phyloP scores from a whole-genome alignment of 1,140 invertebrate genomes.

The Euglossa dilemma region DNA sequence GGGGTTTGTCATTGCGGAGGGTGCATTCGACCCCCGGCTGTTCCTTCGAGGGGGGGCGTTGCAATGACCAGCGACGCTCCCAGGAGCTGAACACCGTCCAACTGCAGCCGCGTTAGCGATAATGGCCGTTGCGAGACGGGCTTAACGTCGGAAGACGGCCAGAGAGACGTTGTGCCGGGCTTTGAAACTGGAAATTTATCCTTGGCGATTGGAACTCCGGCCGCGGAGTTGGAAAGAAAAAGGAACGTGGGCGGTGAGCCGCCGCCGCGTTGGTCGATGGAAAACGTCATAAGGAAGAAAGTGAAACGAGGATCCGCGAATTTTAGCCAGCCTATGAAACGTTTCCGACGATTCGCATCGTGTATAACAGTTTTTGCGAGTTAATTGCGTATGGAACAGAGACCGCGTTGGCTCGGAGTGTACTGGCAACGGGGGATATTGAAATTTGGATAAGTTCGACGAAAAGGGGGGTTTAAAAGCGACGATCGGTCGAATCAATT shows the following conservation, averaged over 20 bases:
- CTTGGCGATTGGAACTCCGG: slow-evolving; percentile 36
- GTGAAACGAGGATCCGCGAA: slow-evolving; percentile 43
- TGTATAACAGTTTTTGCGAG: too few relatives aligned
- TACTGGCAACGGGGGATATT: neutral
- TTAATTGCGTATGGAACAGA: too few relatives aligned
- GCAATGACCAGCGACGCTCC: slow-evolving; percentile 72
- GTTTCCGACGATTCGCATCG: too few relatives aligned
- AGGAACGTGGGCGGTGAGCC: neutral
- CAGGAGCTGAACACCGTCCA: slow-evolving; percentile 68
- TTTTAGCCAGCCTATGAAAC: too few relatives aligned
- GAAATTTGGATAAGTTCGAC: too few relatives aligned
- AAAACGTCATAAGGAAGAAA: slow-evolving; percentile 43
- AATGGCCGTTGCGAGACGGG: slow-evolving; percentile 55
- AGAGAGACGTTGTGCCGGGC: slow-evolving; percentile 38
- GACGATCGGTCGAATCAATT: too few relatives aligned
- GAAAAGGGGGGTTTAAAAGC: too few relatives aligned
- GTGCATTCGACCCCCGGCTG: slow-evolving; percentile 65
- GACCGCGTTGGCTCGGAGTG: slow-evolving; percentile 34
- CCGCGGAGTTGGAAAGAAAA: slow-evolving; percentile 1
- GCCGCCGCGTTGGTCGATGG: slow-evolving; percentile 46
- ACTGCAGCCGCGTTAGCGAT: slow-evolving; percentile 62
- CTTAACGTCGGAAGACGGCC: slow-evolving; percentile 57
- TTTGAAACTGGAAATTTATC: slow-evolving; percentile 56
- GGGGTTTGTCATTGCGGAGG: slow-evolving; percentile 73
- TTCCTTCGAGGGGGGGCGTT: slow-evolving; percentile 60